Percentiles rank a stretch among this genome's conserved stretches.
These are phyloP conservation scores for Carapus acus DNA, from an alignment of 2,797 vertebrate species.

Conservation along the genomic window DNA sequence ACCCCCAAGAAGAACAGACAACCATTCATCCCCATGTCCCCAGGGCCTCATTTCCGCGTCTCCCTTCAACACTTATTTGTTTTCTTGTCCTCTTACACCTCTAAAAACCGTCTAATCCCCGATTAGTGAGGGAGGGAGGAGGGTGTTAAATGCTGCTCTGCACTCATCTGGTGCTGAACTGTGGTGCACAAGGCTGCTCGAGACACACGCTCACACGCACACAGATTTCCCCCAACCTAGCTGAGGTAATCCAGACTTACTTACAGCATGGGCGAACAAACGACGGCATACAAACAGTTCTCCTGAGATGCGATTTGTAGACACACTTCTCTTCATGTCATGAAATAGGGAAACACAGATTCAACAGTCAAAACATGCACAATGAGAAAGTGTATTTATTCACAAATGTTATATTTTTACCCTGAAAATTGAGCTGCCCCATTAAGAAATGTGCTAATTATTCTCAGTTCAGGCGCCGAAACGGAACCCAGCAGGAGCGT, in stretches of 20 bases:
- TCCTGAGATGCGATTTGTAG: slow-evolving; percentile 5
- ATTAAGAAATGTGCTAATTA: no score
- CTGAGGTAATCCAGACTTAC: slow-evolving; percentile 11
- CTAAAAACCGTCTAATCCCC: slow-evolving; percentile 68
- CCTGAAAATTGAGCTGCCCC: no score
- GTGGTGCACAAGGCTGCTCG: slow-evolving; percentile 52
- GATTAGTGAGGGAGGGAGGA: slow-evolving; percentile 60
- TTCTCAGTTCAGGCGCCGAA: no score
- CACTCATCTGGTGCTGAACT: slow-evolving; percentile 60
- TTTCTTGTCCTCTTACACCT: slow-evolving; percentile 59
- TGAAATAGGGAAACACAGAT: slow-evolving; percentile 24
- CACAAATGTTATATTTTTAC: no score
- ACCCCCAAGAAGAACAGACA: slow-evolving; percentile 31
- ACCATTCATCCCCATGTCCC: slow-evolving; percentile 39
- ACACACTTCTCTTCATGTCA: slow-evolving; percentile 11
- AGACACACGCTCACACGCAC: slow-evolving; percentile 10
- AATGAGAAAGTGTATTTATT: no score
- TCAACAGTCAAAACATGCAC: no score
- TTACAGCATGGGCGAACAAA: no score
- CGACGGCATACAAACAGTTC: not conserved
- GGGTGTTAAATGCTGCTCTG: slow-evolving; percentile 56
- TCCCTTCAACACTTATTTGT: slow-evolving; percentile 55
- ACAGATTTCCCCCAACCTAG: slow-evolving; percentile 16
- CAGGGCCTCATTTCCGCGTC: slow-evolving; percentile 38
- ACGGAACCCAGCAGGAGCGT: no score